Conservation (phyloP, 2,888 invertebrate species). For the Protonemura montana region DNA sequence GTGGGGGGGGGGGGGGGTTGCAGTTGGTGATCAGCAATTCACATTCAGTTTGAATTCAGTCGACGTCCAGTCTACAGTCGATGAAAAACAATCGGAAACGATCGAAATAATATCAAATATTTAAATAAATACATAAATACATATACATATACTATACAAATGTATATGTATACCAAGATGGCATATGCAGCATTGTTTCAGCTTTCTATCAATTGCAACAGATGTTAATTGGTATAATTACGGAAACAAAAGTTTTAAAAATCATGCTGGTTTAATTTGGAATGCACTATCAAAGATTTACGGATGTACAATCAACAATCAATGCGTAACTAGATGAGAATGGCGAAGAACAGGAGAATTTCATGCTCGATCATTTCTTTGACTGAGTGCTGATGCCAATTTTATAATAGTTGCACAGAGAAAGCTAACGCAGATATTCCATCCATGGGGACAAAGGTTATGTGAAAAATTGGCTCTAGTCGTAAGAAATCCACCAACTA, state of each 20-base stretch:
- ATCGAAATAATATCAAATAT: background rate
- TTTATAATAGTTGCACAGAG: no score
- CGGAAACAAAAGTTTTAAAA: background rate
- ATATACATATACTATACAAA: no score
- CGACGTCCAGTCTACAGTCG: background rate
- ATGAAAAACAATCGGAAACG: background rate
- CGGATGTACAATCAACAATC: constrained; percentile 12
- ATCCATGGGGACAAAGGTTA: no score
- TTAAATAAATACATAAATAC: background rate
- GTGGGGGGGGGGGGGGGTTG: no score
- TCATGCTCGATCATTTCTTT: background rate
- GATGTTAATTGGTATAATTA: background rate
- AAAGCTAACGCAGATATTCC: no score
- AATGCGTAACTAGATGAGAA: background rate
- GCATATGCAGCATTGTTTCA: background rate
- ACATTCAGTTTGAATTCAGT: background rate
- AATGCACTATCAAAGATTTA: background rate
- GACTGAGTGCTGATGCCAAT: background rate
- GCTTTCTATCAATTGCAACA: background rate
- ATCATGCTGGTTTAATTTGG: background rate
- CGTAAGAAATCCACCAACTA: no score
- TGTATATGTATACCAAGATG: background rate
- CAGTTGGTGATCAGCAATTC: no score
- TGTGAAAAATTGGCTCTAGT: no score
- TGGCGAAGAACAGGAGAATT: background rate